Base-by-base conservation (phyloP, 30 jellyfish, hydroid and myxozoan genomes). In the Aurelia aurita region DNA sequence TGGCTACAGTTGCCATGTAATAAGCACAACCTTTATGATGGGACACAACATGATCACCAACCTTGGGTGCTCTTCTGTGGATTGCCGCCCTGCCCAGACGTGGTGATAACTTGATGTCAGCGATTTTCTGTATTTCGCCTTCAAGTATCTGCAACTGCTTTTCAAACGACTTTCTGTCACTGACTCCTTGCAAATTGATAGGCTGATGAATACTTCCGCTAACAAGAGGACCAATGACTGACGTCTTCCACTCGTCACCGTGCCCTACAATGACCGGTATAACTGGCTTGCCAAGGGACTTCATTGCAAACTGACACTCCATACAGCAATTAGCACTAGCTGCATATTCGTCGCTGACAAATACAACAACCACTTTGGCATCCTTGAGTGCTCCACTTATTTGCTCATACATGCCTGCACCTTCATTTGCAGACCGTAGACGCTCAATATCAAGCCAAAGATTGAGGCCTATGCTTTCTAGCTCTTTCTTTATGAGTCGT, bases 251-350 rank as follows among this genome's bases (percentile, higher is more conserved):
- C 45, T 75, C 86, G 21, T 59, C 73, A 9, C 92, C 96, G 28
- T 69, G 25, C 23, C 97, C 97, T 63, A 90, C 97, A 58, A 90
- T 84, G 46, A 90, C 67, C n/a, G 97, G 97, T 23, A 90, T 39
- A 3, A 90, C 66, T 26, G 96, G 95, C 86, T 90, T 90, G 10
- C 59, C 63, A 32, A 90, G 88, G 25, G 95, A 74, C 58, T 84
- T 84, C 83, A 90, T 61, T 19, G 97, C 95, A 63, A 90, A 90
- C 47, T 90, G 97, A 66, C 85, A 74, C 72, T 90, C 97, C 97
- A 90, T 83, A 15, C 95, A 89, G 62, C 97, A 90, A 71, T 90
- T 90, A 2, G 82, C 78, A 46, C 97, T 90, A n/a, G 68, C 71
- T 10, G 97, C 95, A 39, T 90, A 90, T 35, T 90, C 97, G 22